Percentiles rank a stretch among this genome's conserved stretches.
phyloP scores from a whole-genome alignment of 2,113 vertebrate species.

The Panthera tigris region DNA sequence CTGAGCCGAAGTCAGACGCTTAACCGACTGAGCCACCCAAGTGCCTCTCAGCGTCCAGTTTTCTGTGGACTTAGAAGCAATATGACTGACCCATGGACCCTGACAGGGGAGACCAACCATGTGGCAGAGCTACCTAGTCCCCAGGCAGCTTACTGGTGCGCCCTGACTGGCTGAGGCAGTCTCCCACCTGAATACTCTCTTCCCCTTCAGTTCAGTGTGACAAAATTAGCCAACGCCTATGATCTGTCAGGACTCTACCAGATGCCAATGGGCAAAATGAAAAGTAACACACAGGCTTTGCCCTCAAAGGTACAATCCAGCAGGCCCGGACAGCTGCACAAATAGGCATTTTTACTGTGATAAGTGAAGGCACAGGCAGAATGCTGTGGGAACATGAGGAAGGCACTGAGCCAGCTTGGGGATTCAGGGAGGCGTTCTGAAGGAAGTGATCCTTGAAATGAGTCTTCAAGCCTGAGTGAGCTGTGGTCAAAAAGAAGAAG shows the following conservation, averaged over 20 bases:
- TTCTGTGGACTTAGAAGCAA: not conserved
- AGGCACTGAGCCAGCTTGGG: not conserved
- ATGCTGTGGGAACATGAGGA: not conserved
- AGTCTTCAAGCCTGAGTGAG: conserved; percentile 64
- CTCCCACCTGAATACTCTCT: not conserved
- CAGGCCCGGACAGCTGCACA: not conserved
- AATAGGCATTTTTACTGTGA: not conserved
- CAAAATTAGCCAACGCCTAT: conserved; percentile 29
- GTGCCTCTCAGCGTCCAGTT: not conserved
- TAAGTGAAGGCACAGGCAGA: not conserved
- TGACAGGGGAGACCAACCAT: not conserved
- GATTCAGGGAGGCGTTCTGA: not conserved
- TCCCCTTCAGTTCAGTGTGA: not conserved
- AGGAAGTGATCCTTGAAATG: conserved; percentile 63
- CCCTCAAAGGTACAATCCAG: not conserved
- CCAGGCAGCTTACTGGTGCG: not conserved
- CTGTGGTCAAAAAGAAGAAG: not conserved
- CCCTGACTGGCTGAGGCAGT: not conserved
- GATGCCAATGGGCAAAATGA: not conserved
- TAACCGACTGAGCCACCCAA: no score
- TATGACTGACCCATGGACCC: not conserved
- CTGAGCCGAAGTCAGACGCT: no score
- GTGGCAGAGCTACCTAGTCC: not conserved
- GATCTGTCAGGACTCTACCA: not conserved
- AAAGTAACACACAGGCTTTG: conserved; percentile 25